phyloP scores from a whole-genome alignment of 2,888 invertebrate genomes.

The Chelonus formosanus region DNA sequence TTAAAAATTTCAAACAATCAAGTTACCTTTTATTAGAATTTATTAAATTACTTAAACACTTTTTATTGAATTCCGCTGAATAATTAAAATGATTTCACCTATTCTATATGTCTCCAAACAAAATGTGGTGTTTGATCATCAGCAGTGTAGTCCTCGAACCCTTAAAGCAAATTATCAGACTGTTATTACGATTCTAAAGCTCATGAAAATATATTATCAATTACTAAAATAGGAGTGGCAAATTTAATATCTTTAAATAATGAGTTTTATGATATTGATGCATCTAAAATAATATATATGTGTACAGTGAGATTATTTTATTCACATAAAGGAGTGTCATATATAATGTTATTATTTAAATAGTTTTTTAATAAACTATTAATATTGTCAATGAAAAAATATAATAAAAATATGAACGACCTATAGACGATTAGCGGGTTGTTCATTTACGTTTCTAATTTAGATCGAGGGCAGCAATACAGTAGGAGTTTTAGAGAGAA shows the following conservation, averaged over 20 bases:
- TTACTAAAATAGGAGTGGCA: neutral
- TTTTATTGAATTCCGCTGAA: no score
- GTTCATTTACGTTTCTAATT: conserved; percentile 52
- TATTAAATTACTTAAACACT: no score
- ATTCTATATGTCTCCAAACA: no score
- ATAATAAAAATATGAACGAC: conserved; percentile 1
- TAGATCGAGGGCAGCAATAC: conserved; percentile 52
- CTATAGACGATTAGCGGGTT: conserved; percentile 50
- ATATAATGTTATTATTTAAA: neutral
- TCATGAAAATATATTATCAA: no score
- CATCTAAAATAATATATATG: neutral
- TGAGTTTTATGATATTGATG: neutral
- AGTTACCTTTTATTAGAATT: no score
- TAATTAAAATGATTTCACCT: no score
- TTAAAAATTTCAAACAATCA: no score
- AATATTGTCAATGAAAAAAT: neutral
- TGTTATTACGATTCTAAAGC: neutral
- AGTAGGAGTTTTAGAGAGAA: conserved; percentile 21
- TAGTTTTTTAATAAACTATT: neutral
- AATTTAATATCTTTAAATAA: neutral
- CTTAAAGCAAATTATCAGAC: no score
- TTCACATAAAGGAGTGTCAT: neutral
- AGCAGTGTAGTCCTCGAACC: neutral
- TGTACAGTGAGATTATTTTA: no score
- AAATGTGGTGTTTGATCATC: no score